phyloP scores from a whole-genome alignment of 2,888 invertebrate species.

The Euproctis similis region DNA sequence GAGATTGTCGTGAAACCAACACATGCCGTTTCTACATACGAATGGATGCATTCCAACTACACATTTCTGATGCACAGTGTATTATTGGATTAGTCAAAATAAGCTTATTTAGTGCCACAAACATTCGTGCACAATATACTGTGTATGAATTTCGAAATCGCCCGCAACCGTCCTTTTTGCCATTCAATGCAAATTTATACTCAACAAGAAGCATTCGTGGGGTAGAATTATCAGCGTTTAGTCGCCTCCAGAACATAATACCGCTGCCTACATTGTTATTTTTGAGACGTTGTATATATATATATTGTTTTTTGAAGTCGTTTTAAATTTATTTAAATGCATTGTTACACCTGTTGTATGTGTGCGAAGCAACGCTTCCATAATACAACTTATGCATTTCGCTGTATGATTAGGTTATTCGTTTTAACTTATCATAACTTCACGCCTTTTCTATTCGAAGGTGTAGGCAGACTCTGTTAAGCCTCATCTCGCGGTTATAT shows the following conservation, averaged over 20 bases:
- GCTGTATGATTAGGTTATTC: too few relatives aligned
- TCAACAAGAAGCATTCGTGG: conserved; percentile 66
- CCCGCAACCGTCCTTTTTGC: conserved; percentile 57
- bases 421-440: too few relatives aligned
- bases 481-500: too few relatives aligned
- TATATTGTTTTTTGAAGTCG: conserved; percentile 17
- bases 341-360: conserved; percentile 21
- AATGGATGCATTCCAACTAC: conserved; percentile 19
- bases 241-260: conserved; percentile 71
- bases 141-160: conserved; percentile 44
- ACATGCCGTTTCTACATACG: conserved; percentile 23
- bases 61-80: conserved; percentile 21
- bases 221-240: conserved; percentile 72
- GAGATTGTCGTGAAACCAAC: conserved; percentile 23
- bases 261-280: conserved; percentile 50
- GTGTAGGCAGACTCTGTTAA: too few relatives aligned
- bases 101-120: conserved; percentile 10
- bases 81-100: conserved; percentile 12
- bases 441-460: too few relatives aligned
- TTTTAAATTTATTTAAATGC: conserved; percentile 13
- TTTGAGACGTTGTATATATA: conserved; percentile 37
- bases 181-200: conserved; percentile 73
- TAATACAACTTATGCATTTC: conserved; percentile 6
- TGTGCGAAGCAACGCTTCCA: conserved; percentile 8
- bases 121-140: conserved; percentile 29